phyloP scores from a whole-genome alignment of 2,113 vertebrate species.

The Cnemophilus loriae region DNA sequence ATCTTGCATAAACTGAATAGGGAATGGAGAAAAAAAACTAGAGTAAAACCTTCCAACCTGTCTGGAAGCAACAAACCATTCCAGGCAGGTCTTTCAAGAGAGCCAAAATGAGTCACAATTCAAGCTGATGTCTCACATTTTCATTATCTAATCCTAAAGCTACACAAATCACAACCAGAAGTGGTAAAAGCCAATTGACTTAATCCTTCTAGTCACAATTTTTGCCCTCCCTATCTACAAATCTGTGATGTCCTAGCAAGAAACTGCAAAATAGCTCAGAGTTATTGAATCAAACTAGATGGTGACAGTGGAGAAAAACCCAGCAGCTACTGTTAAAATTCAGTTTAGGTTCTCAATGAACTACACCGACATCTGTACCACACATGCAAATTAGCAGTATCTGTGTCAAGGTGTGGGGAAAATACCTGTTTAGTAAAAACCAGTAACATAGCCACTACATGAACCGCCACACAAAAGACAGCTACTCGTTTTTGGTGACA shows the following conservation, averaged over 20 bases:
- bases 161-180: background rate
- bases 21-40: background rate
- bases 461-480: background rate
- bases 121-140: background rate
- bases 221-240: background rate
- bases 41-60: background rate
- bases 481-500: background rate
- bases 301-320: background rate
- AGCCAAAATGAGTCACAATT: background rate
- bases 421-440: background rate
- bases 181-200: background rate
- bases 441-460: fast-evolving
- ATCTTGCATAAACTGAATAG: background rate
- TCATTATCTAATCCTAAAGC: background rate
- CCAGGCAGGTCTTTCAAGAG: background rate
- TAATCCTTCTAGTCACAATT: background rate
- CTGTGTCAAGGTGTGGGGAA: background rate
- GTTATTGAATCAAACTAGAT: background rate
- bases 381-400: background rate
- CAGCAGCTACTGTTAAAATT: background rate
- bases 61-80: background rate
- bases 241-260: background rate
- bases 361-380: background rate
- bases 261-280: background rate
- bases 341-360: background rate